A percentile compares a stretch with the other conserved stretches of the same genome.
phyloP scores from a whole-genome alignment of 2,113 vertebrate species.

The Leucosticte australis region DNA sequence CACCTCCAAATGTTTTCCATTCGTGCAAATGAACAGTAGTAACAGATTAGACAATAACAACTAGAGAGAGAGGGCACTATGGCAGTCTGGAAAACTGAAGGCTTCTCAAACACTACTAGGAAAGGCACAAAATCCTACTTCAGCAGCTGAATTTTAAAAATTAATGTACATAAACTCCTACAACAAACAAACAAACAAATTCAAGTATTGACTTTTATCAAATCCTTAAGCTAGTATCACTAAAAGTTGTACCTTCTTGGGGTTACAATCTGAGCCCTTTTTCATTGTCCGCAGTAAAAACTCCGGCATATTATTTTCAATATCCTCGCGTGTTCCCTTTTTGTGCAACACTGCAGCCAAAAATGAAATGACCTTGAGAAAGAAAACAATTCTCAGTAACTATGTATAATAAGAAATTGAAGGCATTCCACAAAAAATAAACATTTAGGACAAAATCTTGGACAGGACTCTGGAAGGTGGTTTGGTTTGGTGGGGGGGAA shows the following conservation, averaged over 20 bases:
- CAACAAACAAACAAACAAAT: not conserved
- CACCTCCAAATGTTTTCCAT: not conserved
- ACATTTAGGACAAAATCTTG: not conserved
- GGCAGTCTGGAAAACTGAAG: not conserved
- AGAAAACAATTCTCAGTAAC: not conserved
- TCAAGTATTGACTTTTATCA: not conserved
- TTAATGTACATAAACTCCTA: not conserved
- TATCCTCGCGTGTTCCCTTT: constrained; percentile 91
- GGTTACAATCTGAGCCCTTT: constrained; percentile 57
- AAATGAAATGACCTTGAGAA: constrained; percentile 89
- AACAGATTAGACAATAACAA: not conserved
- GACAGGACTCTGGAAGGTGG: not conserved
- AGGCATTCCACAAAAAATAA: not conserved
- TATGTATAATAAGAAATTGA: not conserved
- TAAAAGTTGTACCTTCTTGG: constrained; percentile 79
- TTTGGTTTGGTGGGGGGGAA: not conserved
- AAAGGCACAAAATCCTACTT: not conserved
- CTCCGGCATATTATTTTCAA: constrained; percentile 90
- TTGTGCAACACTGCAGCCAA: constrained; percentile 91
- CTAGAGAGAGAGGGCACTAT: not conserved
- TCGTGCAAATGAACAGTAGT: not conserved
- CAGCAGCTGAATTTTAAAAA: not conserved
- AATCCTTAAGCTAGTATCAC: not conserved
- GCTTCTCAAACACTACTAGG: not conserved
- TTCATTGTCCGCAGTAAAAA: constrained; percentile 85